phyloP scores from a whole-genome alignment of 2,797 vertebrate species.

The Rhynchotus rufescens region DNA sequence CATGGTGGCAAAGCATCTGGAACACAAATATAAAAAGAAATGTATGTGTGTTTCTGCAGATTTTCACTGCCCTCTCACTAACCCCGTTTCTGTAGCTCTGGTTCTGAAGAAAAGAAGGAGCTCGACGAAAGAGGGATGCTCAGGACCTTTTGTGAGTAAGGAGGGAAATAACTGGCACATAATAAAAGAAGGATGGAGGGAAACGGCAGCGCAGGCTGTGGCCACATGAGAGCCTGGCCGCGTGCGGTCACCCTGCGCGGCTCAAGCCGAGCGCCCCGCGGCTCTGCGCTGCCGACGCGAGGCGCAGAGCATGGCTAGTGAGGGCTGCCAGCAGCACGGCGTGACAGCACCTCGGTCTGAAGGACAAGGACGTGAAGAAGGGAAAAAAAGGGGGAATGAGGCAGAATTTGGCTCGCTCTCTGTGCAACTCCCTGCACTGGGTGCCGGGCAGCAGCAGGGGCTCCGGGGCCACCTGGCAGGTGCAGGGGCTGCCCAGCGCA shows the following conservation, averaged over 20 bases:
- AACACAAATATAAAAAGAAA: background rate
- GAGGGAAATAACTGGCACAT: background rate
- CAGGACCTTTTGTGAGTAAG: background rate
- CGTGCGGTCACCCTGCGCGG: too few species aligned
- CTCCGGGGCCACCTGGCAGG: background rate
- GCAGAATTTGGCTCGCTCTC: conserved; percentile 26
- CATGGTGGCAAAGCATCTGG: background rate
- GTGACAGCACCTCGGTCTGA: background rate
- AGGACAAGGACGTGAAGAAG: conserved; percentile 20
- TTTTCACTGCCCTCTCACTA: background rate
- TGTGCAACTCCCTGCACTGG: conserved; percentile 9
- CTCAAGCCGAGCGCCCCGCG: background rate
- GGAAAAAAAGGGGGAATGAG: background rate
- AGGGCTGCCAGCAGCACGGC: conserved; percentile 2
- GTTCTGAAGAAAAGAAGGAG: background rate
- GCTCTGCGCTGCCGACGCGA: background rate
- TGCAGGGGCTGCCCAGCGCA: background rate
- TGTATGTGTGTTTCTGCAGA: background rate
- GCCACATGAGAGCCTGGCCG: too few species aligned
- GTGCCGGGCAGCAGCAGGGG: background rate
- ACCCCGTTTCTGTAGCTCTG: background rate
- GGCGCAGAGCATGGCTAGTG: background rate
- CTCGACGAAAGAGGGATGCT: background rate
- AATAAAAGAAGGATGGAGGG: background rate
- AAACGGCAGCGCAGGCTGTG: background rate